These are phyloP conservation scores for Platypus cylindrus DNA, from an alignment of 2,888 invertebrate species.

Conservation along the genomic window DNA sequence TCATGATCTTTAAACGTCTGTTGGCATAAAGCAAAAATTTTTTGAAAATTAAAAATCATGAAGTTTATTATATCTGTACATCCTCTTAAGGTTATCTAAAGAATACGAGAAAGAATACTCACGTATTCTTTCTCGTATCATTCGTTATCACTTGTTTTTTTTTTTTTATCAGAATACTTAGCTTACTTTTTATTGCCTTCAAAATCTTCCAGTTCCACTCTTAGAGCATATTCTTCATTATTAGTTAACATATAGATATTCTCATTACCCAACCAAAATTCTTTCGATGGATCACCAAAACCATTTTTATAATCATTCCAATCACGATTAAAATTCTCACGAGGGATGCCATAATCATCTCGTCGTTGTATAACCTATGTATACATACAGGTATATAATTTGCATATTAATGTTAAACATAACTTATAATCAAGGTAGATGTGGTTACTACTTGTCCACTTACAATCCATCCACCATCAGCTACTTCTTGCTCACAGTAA, in stretches of 20 bases:
- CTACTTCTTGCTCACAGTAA: constrained; percentile 77
- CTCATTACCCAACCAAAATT: constrained; percentile 88
- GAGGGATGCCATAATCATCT: constrained; percentile 75
- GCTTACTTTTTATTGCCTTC: constrained; percentile 78
- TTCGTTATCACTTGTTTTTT: too few species aligned
- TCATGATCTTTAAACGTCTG: too few species aligned
- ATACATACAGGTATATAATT: constrained; percentile 1
- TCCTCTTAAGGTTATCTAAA: too few species aligned
- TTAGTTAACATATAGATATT: constrained; percentile 89
- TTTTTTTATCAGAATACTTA: too few species aligned
- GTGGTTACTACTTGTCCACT: constrained; percentile 37
- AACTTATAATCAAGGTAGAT: too few species aligned
- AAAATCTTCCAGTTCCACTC: constrained; percentile 84
- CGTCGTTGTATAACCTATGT: constrained; percentile 76
- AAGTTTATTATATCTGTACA: too few species aligned
- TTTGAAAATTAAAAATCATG: too few species aligned
- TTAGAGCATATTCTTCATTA: constrained; percentile 76
- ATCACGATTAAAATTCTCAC: constrained; percentile 83
- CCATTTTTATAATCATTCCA: constrained; percentile 91
- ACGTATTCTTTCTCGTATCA: too few species aligned
- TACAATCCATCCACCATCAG: constrained; percentile 91
- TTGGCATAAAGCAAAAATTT: too few species aligned
- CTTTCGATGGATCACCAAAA: constrained; percentile 79
- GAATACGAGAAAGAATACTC: too few species aligned
- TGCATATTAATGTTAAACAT: too few species aligned